phyloP scores from a whole-genome alignment of 1,140 invertebrate genomes.

The Polyergus mexicanus region DNA sequence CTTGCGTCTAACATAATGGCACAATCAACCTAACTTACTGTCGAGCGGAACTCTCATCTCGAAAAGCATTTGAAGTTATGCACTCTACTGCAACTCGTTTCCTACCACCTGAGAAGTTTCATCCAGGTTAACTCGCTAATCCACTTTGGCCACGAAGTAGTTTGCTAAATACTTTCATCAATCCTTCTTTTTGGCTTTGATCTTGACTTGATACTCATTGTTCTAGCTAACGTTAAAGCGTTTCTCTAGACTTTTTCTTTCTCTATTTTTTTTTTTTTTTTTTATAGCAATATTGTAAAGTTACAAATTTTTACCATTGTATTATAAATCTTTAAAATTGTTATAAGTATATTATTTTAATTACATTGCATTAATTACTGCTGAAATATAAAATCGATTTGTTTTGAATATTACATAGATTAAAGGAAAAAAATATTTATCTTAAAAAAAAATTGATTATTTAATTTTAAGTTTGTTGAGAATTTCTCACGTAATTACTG shows the following conservation, averaged over 20 bases:
- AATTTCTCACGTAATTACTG: constrained; percentile 29
- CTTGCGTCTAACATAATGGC: neutral
- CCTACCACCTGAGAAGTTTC: constrained; percentile 46
- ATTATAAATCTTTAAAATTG: neutral
- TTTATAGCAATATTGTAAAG: neutral
- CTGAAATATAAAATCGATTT: constrained; percentile 9
- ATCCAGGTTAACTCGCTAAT: constrained; percentile 66
- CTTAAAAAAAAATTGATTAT: constrained; percentile 40
- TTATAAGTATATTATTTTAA: neutral
- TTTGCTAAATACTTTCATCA: constrained; percentile 65
- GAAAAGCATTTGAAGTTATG: constrained; percentile 55
- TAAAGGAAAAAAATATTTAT: neutral
- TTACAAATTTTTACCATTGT: neutral
- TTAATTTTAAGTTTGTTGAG: constrained; percentile 43
- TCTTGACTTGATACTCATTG: constrained; percentile 60
- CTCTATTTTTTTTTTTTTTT: neutral
- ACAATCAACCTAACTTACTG: constrained; percentile 51
- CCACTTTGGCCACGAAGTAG: constrained; percentile 55
- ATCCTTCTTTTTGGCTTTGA: constrained; percentile 55
- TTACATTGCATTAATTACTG: neutral
- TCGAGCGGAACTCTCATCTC: constrained; percentile 33
- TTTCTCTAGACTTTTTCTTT: neutral
- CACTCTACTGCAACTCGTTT: constrained; percentile 43
- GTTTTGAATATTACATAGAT: neutral
- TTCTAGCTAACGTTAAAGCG: constrained; percentile 15